Conservation (phyloP, 2,797 vertebrate species). For the Helarctos malayanus region DNA sequence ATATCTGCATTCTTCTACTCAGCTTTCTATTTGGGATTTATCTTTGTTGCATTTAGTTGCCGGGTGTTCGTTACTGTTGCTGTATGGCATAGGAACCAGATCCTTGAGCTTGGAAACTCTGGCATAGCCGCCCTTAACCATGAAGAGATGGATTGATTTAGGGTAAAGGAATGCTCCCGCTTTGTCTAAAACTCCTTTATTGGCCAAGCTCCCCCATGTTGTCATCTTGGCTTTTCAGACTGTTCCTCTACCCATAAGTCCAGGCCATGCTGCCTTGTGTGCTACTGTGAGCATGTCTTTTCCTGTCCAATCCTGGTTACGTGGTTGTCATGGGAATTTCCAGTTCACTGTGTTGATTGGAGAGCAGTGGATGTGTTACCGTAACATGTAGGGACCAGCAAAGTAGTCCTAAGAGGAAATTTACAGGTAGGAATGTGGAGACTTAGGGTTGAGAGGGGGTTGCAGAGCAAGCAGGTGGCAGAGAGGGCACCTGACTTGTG, state of each 20-base stretch:
- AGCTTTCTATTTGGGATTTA: neutral
- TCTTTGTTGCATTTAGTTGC: neutral
- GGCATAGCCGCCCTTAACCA: neutral
- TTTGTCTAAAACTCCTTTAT: neutral
- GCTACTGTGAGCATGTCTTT: neutral
- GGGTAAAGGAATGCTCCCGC: neutral
- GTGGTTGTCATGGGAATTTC: neutral
- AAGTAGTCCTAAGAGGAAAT: neutral
- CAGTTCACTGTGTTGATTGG: neutral
- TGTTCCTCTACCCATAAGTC: neutral
- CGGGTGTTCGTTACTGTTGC: neutral
- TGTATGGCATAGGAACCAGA: neutral
- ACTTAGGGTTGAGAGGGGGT: neutral
- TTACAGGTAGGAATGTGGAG: no score
- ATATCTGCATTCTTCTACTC: neutral
- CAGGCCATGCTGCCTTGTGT: neutral
- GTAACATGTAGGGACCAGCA: neutral
- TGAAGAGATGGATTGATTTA: neutral
- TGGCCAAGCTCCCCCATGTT: neutral
- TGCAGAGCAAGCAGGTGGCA: neutral
- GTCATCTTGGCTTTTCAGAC: neutral
- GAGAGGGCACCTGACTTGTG: neutral
- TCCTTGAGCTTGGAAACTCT: neutral
- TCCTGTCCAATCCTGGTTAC: neutral
- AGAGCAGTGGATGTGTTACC: neutral